These are phyloP conservation scores for Zeus faber DNA, from an alignment of 2,113 vertebrate species.

Conservation along the genomic window DNA sequence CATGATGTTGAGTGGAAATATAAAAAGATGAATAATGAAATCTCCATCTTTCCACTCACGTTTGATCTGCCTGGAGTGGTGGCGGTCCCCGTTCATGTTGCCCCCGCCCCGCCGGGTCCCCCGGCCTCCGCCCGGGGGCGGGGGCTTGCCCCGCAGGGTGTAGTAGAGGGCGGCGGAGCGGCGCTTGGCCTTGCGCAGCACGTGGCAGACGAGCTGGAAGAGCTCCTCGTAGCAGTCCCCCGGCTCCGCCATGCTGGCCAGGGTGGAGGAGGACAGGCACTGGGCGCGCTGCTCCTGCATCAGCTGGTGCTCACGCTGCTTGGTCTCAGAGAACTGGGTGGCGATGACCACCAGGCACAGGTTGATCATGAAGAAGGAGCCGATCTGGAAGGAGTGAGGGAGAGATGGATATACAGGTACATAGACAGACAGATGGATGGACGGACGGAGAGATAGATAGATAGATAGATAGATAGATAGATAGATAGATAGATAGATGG, in stretches of 20 bases:
- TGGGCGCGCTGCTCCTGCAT: constrained; percentile 96
- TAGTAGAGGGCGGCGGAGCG: constrained; percentile 88
- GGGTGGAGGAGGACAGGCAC: constrained; percentile 94
- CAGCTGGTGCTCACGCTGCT: constrained; percentile 96
- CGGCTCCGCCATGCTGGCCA: constrained; percentile 92
- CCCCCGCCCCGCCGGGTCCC: constrained; percentile 46
- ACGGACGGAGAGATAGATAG: no score
- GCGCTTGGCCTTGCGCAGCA: constrained; percentile 92
- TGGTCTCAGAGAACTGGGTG: constrained; percentile 98
- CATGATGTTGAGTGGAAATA: no score
- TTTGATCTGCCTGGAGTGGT: constrained; percentile 52
- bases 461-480: no score
- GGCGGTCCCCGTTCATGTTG: constrained; percentile 68
- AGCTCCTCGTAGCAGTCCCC: constrained; percentile 97
- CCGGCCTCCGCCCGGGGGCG: constrained; percentile 63
- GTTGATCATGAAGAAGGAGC: constrained; percentile 91
- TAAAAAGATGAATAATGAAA: no score
- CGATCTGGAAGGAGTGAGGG: constrained; percentile 70
- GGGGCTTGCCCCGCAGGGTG: constrained; percentile 80
- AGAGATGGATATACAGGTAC: no score
- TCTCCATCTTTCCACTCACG: constrained; percentile 54
- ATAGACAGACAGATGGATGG: no score
- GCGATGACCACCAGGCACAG: constrained; percentile 98
- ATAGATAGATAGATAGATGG: neutral
- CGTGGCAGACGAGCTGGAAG: constrained; percentile 94